phyloP scores from a whole-genome alignment of 2,797 vertebrate species.

The Lepus townsendii region DNA sequence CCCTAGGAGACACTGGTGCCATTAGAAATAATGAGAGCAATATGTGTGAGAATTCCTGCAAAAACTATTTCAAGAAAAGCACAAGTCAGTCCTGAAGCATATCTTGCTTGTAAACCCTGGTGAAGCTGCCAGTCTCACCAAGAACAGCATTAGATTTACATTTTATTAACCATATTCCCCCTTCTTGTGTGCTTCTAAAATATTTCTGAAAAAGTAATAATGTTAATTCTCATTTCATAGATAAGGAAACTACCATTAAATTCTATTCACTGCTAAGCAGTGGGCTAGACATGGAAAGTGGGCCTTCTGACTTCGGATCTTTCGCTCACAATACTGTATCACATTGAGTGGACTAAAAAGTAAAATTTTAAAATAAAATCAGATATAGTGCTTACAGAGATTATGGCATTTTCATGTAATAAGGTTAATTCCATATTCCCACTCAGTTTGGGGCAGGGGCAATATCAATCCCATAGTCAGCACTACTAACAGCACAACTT shows the following conservation, averaged over 20 bases:
- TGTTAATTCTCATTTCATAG: background rate
- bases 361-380: slow-evolving; percentile 12
- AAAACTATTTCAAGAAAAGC: slow-evolving; percentile 38
- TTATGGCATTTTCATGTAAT: background rate
- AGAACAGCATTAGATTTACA: slow-evolving; percentile 21
- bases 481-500: background rate
- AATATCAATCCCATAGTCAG: background rate
- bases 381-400: background rate
- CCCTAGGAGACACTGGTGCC: background rate
- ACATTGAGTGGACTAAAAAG: slow-evolving; percentile 1
- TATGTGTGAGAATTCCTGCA: background rate
- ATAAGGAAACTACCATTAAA: background rate
- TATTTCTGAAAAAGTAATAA: background rate
- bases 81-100: background rate
- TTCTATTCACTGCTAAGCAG: background rate
- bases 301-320: background rate
- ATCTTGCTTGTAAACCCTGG: background rate
- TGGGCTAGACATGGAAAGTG: background rate
- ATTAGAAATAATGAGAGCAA: slow-evolving; percentile 36
- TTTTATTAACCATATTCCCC: slow-evolving; percentile 32
- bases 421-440: background rate
- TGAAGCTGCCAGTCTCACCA: slow-evolving; percentile 4
- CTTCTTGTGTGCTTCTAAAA: slow-evolving; percentile 34
- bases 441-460: background rate
- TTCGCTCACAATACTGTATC: background rate